Percentiles rank a stretch among this genome's conserved stretches.
These are phyloP conservation scores for Psettodes erumei DNA, from an alignment of 2,113 vertebrate species.

Conservation along the genomic window DNA sequence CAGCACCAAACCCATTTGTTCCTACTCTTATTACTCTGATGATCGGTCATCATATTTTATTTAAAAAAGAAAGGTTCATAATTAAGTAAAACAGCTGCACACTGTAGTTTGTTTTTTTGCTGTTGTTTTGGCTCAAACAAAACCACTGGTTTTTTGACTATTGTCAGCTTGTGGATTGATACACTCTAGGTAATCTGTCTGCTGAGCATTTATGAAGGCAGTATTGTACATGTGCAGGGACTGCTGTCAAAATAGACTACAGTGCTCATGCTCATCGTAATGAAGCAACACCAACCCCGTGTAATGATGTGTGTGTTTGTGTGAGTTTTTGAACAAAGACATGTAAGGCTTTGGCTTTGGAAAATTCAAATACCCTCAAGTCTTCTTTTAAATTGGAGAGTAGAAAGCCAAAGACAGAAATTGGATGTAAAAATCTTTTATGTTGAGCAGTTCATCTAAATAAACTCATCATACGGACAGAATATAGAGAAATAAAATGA, in stretches of 20 bases:
- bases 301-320: background rate
- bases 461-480: background rate
- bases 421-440: background rate
- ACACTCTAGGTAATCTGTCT: too few species aligned
- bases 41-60: background rate
- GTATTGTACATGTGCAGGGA: background rate
- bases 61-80: too few species aligned
- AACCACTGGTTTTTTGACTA: background rate
- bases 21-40: background rate
- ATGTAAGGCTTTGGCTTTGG: background rate
- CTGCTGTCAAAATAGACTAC: background rate
- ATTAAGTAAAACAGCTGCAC: background rate
- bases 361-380: background rate
- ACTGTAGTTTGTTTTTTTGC: too few species aligned
- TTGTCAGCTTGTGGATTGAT: background rate
- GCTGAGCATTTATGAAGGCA: background rate
- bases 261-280: background rate
- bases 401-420: constrained; percentile 4
- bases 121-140: background rate
- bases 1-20: background rate
- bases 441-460: background rate
- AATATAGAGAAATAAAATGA: background rate
- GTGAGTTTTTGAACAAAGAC: background rate
- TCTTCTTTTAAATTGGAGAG: background rate
- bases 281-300: background rate